Percentiles rank a stretch among this genome's conserved stretches.
phyloP scores from a whole-genome alignment of 2,113 vertebrate genomes.

The Dasyprocta punctata region DNA sequence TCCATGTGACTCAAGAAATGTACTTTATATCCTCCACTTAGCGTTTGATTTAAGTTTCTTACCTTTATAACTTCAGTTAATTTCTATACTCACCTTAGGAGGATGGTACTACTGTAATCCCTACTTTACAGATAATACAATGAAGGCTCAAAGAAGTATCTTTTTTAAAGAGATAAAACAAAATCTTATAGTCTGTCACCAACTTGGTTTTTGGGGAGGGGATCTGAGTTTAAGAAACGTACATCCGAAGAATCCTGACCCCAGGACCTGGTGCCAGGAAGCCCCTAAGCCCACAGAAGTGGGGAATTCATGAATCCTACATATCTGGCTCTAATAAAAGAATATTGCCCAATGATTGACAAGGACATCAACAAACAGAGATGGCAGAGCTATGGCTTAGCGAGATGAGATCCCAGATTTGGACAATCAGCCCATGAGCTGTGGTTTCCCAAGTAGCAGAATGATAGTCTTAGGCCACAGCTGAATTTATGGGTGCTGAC shows the following conservation, averaged over 20 bases:
- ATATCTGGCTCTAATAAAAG: not conserved
- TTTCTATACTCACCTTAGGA: not conserved
- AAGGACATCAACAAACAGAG: accelerated
- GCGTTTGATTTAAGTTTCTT: not conserved
- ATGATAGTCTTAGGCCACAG: not conserved
- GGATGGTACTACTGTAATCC: too few species aligned
- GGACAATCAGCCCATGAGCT: not conserved
- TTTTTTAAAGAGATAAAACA: not conserved
- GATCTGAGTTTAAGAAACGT: not conserved
- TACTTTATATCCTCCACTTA: not conserved
- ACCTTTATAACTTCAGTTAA: not conserved
- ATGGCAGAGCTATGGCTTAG: not conserved
- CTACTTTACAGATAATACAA: not conserved
- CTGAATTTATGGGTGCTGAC: accelerated
- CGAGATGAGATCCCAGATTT: not conserved
- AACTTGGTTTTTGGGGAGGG: accelerated
- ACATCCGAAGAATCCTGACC: not conserved
- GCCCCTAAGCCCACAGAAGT: not conserved
- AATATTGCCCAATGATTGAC: not conserved
- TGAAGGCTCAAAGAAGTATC: not conserved
- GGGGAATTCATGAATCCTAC: not conserved
- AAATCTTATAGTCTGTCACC: not conserved
- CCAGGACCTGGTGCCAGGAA: not conserved
- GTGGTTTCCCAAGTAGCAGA: not conserved
- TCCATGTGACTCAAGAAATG: too few species aligned